A percentile compares a stretch with the other conserved stretches of the same genome.
Conservation (phyloP, 2,797 vertebrate species). For the Hephaestus fuliginosus region DNA sequence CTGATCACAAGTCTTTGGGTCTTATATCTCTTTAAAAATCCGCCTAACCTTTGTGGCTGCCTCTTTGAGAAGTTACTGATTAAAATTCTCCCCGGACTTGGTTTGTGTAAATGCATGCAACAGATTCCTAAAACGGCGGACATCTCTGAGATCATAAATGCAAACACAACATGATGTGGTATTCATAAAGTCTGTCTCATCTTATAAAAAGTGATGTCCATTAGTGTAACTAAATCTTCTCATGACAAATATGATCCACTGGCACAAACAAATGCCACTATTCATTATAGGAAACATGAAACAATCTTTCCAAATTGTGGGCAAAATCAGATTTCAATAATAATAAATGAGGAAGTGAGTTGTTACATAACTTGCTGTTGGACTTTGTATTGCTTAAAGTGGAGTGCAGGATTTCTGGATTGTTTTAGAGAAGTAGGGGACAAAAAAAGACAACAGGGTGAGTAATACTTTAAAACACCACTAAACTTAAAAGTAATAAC, state of each 20-base stretch:
- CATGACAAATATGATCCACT: conserved; percentile 21
- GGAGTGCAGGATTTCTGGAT: not conserved
- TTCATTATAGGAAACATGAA: conserved; percentile 35
- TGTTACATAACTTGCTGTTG: not conserved
- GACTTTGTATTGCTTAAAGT: not conserved
- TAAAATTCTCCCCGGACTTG: conserved; percentile 28
- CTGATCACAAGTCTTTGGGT: conserved; percentile 4
- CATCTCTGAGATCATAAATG: conserved; percentile 39
- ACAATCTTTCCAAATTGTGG: conserved; percentile 3
- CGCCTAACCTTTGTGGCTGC: conserved; percentile 19
- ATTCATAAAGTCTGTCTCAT: conserved; percentile 42
- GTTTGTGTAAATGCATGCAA: conserved; percentile 51
- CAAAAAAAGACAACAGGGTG: not conserved
- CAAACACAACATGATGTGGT: conserved; percentile 50
- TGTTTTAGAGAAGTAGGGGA: not conserved
- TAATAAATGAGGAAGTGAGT: not conserved
- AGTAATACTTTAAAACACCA: not conserved
- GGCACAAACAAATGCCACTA: conserved; percentile 29
- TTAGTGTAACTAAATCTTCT: conserved; percentile 22
- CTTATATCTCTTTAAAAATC: conserved; percentile 39
- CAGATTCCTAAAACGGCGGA: conserved; percentile 36
- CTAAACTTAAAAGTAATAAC: conserved; percentile 25
- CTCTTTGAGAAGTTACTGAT: conserved; percentile 33
- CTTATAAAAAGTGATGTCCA: conserved; percentile 34
- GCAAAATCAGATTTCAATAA: conserved; percentile 16